A percentile compares a stretch with the other conserved stretches of the same genome.
Conservation (phyloP, 2,113 vertebrate genomes). For the Chionomys nivalis region DNA sequence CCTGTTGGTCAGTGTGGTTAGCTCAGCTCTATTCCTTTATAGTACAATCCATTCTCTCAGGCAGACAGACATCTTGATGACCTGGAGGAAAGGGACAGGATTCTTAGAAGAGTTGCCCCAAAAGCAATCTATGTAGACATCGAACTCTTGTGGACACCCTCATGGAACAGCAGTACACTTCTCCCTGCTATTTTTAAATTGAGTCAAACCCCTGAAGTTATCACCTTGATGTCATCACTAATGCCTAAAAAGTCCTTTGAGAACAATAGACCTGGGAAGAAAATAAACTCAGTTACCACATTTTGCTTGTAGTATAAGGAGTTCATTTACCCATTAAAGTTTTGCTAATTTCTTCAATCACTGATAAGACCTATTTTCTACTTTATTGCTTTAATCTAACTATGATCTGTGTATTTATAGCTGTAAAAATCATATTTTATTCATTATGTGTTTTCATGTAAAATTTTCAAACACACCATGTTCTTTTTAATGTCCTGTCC, state of each 20-base stretch:
- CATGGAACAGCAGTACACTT: not conserved
- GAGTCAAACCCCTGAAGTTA: not conserved
- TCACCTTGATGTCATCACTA: not conserved
- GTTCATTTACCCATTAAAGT: not conserved
- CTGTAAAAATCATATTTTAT: conserved; percentile 17
- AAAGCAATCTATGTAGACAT: not conserved
- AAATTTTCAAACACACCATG: not conserved
- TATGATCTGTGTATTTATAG: not conserved
- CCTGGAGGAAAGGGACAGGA: not conserved
- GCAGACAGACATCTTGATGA: not conserved
- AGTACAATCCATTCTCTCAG: not conserved
- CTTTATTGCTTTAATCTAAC: conserved; percentile 40
- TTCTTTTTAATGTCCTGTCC: conserved; percentile 12
- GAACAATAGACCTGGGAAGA: not conserved
- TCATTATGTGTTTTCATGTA: not conserved
- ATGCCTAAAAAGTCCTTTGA: not conserved
- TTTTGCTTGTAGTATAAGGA: not conserved
- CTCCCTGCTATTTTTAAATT: not conserved
- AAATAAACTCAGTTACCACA: not conserved
- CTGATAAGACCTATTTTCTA: not conserved
- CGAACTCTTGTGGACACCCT: not conserved
- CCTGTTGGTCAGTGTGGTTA: not conserved
- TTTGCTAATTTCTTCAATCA: not conserved
- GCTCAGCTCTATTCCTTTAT: not conserved
- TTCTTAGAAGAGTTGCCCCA: not conserved